Percentiles rank a stretch among this genome's conserved stretches.
phyloP scores from a whole-genome alignment of 1,140 invertebrate species.

The Campodea augens region DNA sequence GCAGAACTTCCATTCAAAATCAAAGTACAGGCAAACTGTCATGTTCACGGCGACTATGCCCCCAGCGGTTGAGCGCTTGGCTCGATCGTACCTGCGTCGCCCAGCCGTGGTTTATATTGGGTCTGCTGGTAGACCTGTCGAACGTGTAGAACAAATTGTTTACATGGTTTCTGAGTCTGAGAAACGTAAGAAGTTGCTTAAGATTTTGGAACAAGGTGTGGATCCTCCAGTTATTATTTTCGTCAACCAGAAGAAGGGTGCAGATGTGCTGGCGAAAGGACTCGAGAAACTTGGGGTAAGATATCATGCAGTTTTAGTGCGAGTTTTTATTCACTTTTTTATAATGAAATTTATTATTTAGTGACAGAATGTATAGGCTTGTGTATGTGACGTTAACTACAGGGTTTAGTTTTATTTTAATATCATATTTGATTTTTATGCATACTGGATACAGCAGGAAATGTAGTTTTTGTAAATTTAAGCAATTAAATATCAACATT shows the following conservation, averaged over 20 bases:
- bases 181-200: conserved; percentile 77
- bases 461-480: too few species aligned
- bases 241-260: conserved; percentile 99
- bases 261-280: conserved; percentile 90
- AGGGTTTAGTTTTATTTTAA: conserved; percentile 1
- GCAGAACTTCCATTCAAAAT: conserved; percentile 89
- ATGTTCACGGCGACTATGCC: conserved; percentile 99
- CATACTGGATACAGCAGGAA: too few species aligned
- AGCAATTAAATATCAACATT: too few species aligned
- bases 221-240: conserved; percentile 98
- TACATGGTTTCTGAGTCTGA: conserved; percentile 87
- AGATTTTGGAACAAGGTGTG: conserved; percentile 64
- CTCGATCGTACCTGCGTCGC: conserved; percentile 79
- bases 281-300: conserved; percentile 83
- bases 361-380: background rate
- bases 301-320: conserved; percentile 10
- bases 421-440: too few species aligned
- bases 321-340: background rate
- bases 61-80: conserved; percentile 86
- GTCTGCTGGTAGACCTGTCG: conserved; percentile 93
- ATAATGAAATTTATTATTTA: background rate
- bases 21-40: conserved; percentile 94
- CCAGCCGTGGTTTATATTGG: conserved; percentile 98
- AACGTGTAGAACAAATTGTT: conserved; percentile 93
- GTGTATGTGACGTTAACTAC: background rate